Base-by-base conservation (phyloP, 2,113 vertebrate species). In the Poeciliopsis occidentalis region DNA sequence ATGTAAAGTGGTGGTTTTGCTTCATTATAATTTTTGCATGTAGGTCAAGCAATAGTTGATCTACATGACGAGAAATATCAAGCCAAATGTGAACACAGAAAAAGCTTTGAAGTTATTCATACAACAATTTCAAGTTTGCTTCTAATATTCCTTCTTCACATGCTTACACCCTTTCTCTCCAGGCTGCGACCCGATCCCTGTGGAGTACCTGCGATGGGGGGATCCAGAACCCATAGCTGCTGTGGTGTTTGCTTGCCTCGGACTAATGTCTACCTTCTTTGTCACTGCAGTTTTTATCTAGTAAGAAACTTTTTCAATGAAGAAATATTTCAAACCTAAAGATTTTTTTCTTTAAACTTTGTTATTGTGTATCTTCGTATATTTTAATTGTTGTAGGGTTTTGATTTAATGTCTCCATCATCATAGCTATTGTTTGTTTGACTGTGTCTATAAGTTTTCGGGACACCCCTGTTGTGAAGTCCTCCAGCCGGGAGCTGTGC, bases 391-490 rank as follows among this genome's bases (percentile, higher is more conserved):
- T 60, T 69, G 4, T 11, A 17, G 68, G 8, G 0, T 1, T n/a
- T 13, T 65, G 0, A 4, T 22, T 67, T 8, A 22, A 32, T 72
- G 17, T 51, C n/a, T 37, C 54, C 6, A 26, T 6, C 19, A 41
- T 54, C 39, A 27, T 32, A 41, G 73, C 22, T 73, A 4, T 3
- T 2, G 15, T 63, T 67, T 57, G 3, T 67, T 29, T 69, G 12
- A 65, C 12, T 75, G 51, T 77, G 15, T 82, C 22, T 73, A 79
- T 62, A 57, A 93, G 92, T 77, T 93, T 93, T 84, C 94, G 97
- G 1, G 98, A 99, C 61, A 99, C 98, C 1, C 98, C 98, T 0
- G 98, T 99, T 12, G 98, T 99, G 85, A 99, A 99, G 87, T 99
- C 98, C 1, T 99, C 98, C 57, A 99, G 98, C 80, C 92, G 98